Conservation (phyloP, 2,113 vertebrate genomes). For the Platycercus adscitus region DNA sequence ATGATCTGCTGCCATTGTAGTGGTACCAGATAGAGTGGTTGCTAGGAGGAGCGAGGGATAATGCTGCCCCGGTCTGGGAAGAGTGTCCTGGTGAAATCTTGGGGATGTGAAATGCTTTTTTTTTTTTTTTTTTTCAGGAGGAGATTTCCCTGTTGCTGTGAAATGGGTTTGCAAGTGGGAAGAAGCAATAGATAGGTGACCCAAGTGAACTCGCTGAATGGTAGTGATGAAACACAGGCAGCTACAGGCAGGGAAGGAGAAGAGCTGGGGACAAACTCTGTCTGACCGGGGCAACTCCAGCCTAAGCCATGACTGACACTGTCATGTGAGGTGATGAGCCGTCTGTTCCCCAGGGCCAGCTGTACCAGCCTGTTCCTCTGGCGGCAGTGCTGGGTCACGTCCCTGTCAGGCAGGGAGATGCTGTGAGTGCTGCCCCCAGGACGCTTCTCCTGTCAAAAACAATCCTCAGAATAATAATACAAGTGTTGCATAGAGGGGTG, state of each 20-base stretch:
- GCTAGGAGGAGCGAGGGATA: background rate
- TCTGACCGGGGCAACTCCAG: background rate
- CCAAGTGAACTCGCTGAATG: background rate
- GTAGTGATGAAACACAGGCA: background rate
- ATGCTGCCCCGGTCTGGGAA: background rate
- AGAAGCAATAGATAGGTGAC: background rate
- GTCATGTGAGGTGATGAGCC: background rate
- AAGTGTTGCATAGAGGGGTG: background rate
- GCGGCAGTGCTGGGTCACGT: accelerated
- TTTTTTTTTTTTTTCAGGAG: background rate
- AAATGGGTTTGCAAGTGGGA: background rate
- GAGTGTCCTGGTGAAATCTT: background rate
- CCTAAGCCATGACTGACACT: background rate
- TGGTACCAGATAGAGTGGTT: background rate
- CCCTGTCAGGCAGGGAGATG: background rate
- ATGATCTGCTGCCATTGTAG: background rate
- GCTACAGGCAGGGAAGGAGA: background rate
- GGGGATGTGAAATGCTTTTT: background rate
- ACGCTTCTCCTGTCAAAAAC: background rate
- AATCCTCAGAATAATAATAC: background rate
- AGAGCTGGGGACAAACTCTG: background rate
- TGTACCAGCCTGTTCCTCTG: background rate
- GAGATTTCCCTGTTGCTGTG: background rate
- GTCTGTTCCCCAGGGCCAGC: background rate
- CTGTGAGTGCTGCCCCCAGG: background rate